These are phyloP conservation scores for Diglossa cyanea DNA, from an alignment of 2,797 vertebrate genomes.

Conservation along the genomic window DNA sequence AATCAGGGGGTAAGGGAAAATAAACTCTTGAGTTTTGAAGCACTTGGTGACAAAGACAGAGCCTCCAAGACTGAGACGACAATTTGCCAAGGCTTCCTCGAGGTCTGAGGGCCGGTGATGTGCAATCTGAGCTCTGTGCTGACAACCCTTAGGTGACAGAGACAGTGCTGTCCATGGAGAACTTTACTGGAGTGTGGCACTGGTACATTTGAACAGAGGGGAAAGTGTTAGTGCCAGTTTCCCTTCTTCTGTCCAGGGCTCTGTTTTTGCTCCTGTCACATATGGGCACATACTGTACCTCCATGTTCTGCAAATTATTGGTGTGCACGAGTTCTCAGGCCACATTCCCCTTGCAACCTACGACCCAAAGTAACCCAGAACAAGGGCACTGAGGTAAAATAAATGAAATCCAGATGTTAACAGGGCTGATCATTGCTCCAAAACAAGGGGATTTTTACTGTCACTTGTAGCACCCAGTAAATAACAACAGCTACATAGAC, in stretches of 20 bases:
- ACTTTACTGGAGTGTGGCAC: neutral
- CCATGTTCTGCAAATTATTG: neutral
- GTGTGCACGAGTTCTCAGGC: neutral
- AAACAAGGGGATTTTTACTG: conserved; percentile 45
- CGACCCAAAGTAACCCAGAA: neutral
- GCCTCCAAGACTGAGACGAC: neutral
- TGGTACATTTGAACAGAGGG: neutral
- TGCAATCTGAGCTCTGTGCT: neutral
- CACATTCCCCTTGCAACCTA: neutral
- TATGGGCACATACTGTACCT: neutral
- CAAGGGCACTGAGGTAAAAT: conserved; percentile 18
- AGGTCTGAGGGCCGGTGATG: neutral
- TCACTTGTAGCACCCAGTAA: conserved; percentile 46
- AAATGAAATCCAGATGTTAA: conserved; percentile 48
- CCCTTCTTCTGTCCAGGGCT: neutral
- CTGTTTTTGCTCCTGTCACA: neutral
- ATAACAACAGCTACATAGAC: conserved; percentile 56
- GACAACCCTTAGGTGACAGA: neutral
- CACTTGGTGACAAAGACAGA: neutral
- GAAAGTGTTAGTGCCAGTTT: neutral
- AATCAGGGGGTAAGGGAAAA: neutral
- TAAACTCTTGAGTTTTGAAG: neutral
- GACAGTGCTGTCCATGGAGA: neutral
- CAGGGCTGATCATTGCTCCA: neutral
- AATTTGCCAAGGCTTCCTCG: neutral